phyloP scores from a whole-genome alignment of 1,140 invertebrate species.

The Philaenus spumarius region DNA sequence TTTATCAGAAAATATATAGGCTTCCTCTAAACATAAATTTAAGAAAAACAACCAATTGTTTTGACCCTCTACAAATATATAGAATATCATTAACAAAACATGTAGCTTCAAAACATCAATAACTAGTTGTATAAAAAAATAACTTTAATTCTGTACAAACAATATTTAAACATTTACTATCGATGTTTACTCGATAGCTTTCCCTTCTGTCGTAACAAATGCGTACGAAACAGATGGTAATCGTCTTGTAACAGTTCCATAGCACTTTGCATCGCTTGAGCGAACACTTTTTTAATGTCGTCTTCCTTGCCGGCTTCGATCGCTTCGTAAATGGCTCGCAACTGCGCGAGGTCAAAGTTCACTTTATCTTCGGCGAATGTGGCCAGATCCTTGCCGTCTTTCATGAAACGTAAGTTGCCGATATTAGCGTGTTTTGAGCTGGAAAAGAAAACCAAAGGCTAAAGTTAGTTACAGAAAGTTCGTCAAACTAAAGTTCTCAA shows the following conservation, averaged over 20 bases:
- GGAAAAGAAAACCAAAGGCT: not conserved
- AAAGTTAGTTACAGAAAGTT: no score
- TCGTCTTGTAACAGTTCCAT: slow-evolving; percentile 14
- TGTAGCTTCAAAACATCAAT: no score
- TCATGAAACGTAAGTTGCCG: slow-evolving; percentile 11
- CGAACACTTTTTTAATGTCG: not conserved
- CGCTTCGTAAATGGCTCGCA: slow-evolving; percentile 11
- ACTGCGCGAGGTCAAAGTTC: slow-evolving; percentile 13
- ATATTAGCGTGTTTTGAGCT: not conserved
- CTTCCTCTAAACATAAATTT: no score
- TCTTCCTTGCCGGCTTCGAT: slow-evolving; percentile 17
- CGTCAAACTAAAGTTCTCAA: no score
- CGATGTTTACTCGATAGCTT: no score
- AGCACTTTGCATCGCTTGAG: slow-evolving; percentile 19
- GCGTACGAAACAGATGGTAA: slow-evolving; percentile 17
- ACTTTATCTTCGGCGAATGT: slow-evolving; percentile 18
- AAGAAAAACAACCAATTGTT: no score
- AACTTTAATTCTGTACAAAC: no score
- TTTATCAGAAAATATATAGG: no score
- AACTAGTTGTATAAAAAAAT: no score
- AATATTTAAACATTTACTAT: no score
- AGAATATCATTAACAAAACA: no score
- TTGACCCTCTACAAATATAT: no score
- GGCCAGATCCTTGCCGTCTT: slow-evolving; percentile 16
- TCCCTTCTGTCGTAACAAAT: slow-evolving; percentile 12